Evolutionary conservation across 2,797 vertebrate species (phyloP).

Genomic region (Trematomus bernacchii): DNA sequence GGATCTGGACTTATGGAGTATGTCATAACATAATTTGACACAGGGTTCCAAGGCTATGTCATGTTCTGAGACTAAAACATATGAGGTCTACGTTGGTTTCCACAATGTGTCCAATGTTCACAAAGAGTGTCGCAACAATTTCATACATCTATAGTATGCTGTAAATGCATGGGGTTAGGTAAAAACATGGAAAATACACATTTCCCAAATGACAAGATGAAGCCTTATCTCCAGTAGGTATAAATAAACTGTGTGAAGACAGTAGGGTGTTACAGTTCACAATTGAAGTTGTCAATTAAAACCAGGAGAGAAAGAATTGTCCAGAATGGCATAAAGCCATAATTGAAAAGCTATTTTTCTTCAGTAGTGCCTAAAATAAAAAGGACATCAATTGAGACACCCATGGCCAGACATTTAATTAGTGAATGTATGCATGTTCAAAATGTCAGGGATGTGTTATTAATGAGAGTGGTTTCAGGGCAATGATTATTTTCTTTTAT

Average conservation of each 20-base stretch:
- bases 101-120: constrained; percentile 23
- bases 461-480: constrained; percentile 16
- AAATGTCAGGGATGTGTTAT: not conserved
- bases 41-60: constrained; percentile 16
- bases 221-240: not conserved
- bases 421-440: not conserved
- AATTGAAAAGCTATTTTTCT: not conserved
- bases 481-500: not conserved
- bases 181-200: not conserved
- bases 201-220: not conserved
- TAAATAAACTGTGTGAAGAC: no score
- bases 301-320: not conserved
- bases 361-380: not conserved
- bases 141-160: not conserved
- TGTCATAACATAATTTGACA: constrained; percentile 50
- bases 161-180: not conserved
- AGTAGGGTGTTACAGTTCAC: not conserved
- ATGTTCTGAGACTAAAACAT: constrained; percentile 6
- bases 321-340: not conserved
- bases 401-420: not conserved
- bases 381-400: not conserved
- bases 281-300: not conserved
- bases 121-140: constrained; percentile 3
- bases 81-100: constrained; percentile 23
- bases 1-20: constrained; percentile 62